These are phyloP conservation scores for Nematolebias whitei DNA, from an alignment of 2,113 vertebrate species.

Conservation along the genomic window DNA sequence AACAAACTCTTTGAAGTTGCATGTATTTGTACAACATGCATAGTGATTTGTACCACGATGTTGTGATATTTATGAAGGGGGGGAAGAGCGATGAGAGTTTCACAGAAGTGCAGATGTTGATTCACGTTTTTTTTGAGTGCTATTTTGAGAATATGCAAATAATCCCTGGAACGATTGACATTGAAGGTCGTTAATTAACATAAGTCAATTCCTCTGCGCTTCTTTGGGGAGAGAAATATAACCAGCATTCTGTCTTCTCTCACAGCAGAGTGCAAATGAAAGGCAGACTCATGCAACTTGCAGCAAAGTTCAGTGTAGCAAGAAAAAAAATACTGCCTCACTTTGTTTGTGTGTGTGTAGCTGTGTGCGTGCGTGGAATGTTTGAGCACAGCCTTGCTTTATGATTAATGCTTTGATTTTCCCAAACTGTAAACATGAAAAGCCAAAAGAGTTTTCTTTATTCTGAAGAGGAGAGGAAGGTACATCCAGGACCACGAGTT, in stretches of 20 bases:
- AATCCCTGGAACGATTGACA: slow-evolving; percentile 66
- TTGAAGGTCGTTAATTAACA: slow-evolving; percentile 75
- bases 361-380: background rate
- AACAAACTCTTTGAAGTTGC: slow-evolving; percentile 35
- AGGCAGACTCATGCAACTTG: slow-evolving; percentile 14
- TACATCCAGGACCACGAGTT: background rate
- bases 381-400: background rate
- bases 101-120: slow-evolving; percentile 62
- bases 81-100: slow-evolving; percentile 31
- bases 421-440: background rate
- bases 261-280: slow-evolving; percentile 28
- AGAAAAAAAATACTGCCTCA: background rate
- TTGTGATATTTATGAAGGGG: slow-evolving; percentile 34
- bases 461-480: background rate
- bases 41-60: slow-evolving; percentile 52
- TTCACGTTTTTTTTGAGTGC: slow-evolving; percentile 49
- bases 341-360: background rate
- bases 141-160: slow-evolving; percentile 76
- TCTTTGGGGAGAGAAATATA: slow-evolving; percentile 54
- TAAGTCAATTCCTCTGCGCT: slow-evolving; percentile 70
- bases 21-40: slow-evolving; percentile 55
- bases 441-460: too few species aligned
- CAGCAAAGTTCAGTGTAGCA: background rate
- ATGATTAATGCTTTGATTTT: background rate
- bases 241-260: slow-evolving; percentile 34